phyloP scores from a whole-genome alignment of 1,140 invertebrate genomes.

The Triops cancriformis region DNA sequence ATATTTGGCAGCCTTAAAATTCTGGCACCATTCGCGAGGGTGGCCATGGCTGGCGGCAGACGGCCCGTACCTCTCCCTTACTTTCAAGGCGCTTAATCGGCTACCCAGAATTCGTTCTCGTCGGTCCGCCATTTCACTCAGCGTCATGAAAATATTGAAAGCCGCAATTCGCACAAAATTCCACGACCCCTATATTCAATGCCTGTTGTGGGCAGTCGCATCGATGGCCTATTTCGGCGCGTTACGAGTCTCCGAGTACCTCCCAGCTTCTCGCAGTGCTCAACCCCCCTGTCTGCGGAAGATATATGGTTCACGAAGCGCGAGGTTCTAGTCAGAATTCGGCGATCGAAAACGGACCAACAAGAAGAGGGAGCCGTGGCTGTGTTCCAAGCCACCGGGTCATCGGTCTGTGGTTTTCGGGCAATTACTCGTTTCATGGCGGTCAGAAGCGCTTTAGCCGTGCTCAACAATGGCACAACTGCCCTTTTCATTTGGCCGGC shows the following conservation, averaged over 20 bases:
- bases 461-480: no score
- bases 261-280: not conserved
- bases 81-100: not conserved
- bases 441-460: no score
- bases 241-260: not conserved
- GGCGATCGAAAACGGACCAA: not conserved
- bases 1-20: not conserved
- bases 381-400: not conserved
- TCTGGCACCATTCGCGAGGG: not conserved
- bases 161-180: not conserved
- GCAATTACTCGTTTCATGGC: not conserved
- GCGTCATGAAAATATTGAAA: not conserved
- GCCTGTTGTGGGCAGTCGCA: not conserved
- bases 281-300: not conserved
- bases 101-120: not conserved
- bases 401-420: not conserved
- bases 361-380: not conserved
- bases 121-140: not conserved
- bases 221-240: not conserved
- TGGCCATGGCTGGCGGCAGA: not conserved
- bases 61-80: not conserved
- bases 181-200: not conserved
- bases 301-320: not conserved
- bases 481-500: no score
- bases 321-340: not conserved